Conservation (phyloP, 2,888 invertebrate genomes). For the Automeris io region DNA sequence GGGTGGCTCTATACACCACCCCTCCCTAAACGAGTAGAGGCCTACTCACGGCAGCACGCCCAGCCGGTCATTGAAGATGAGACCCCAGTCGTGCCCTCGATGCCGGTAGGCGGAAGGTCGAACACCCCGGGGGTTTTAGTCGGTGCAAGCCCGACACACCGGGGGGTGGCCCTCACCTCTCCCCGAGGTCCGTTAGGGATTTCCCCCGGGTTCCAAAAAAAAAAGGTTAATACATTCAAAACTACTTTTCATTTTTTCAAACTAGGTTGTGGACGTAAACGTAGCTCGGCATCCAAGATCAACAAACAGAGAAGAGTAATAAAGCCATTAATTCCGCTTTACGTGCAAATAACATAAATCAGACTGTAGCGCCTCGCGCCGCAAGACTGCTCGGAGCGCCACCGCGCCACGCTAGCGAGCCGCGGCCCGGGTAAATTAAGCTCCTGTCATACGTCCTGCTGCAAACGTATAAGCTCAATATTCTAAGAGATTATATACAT, state of each 20-base stretch:
- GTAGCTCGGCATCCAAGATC: conserved; percentile 52
- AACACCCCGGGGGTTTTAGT: too few species aligned
- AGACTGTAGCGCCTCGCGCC: conserved; percentile 63
- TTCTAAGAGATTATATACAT: neutral
- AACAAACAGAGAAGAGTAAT: conserved; percentile 71
- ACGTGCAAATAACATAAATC: conserved; percentile 76
- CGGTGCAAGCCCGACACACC: too few species aligned
- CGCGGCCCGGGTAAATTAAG: conserved; percentile 58
- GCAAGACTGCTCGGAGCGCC: conserved; percentile 55
- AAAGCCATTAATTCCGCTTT: conserved; percentile 75
- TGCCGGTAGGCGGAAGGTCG: too few species aligned
- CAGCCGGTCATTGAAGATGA: too few species aligned
- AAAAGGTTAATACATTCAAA: too few species aligned
- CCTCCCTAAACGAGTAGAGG: too few species aligned
- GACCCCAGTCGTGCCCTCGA: too few species aligned
- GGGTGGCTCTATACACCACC: too few species aligned
- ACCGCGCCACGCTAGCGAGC: conserved; percentile 44
- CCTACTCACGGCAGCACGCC: too few species aligned
- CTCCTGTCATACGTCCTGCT: conserved; percentile 55
- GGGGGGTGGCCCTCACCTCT: too few species aligned
- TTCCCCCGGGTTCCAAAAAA: too few species aligned
- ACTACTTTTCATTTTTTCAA: conserved; percentile 46
- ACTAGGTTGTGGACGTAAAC: conserved; percentile 43
- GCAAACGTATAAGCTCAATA: conserved; percentile 34
- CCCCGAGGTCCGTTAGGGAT: too few species aligned